phyloP scores from a whole-genome alignment of 2,797 vertebrate species.

The Enteromius paludinosus region DNA sequence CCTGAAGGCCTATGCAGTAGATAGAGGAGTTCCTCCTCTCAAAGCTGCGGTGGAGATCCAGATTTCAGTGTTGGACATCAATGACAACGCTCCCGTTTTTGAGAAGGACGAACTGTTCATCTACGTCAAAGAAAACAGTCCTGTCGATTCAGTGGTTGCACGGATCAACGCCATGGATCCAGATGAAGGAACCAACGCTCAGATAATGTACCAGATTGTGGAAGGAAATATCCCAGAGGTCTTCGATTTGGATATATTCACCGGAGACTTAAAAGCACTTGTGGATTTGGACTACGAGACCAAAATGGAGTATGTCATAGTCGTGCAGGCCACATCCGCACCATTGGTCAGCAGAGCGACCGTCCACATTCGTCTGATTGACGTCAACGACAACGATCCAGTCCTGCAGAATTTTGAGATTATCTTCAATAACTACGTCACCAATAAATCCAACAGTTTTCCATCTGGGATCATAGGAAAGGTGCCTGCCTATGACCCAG shows the following conservation, averaged over 20 bases:
- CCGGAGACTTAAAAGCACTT: slow-evolving; percentile 90
- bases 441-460: slow-evolving; percentile 97
- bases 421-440: slow-evolving; percentile 97
- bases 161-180: slow-evolving; percentile 89
- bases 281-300: slow-evolving; percentile 93
- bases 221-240: slow-evolving; percentile 95
- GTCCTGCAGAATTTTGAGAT: slow-evolving; percentile 94
- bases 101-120: slow-evolving; percentile 92
- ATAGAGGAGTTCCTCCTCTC: slow-evolving; percentile 86
- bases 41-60: slow-evolving; percentile 89
- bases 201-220: slow-evolving; percentile 98
- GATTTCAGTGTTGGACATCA: slow-evolving; percentile 90
- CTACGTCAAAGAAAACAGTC: slow-evolving; percentile 91
- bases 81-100: slow-evolving; percentile 96
- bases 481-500: slow-evolving; percentile 93
- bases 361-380: slow-evolving; percentile 87
- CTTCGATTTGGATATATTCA: slow-evolving; percentile 94
- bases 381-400: slow-evolving; percentile 92
- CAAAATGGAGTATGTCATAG: slow-evolving; percentile 90
- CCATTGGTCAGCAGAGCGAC: slow-evolving; percentile 95
- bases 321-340: slow-evolving; percentile 96
- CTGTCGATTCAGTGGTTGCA: slow-evolving; percentile 91
- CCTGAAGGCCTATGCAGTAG: slow-evolving; percentile 89
- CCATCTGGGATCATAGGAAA: slow-evolving; percentile 93
- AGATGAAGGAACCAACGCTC: slow-evolving; percentile 93